These are phyloP conservation scores for Amphilophus citrinellus DNA, from an alignment of 2,113 vertebrate species.

Conservation along the genomic window DNA sequence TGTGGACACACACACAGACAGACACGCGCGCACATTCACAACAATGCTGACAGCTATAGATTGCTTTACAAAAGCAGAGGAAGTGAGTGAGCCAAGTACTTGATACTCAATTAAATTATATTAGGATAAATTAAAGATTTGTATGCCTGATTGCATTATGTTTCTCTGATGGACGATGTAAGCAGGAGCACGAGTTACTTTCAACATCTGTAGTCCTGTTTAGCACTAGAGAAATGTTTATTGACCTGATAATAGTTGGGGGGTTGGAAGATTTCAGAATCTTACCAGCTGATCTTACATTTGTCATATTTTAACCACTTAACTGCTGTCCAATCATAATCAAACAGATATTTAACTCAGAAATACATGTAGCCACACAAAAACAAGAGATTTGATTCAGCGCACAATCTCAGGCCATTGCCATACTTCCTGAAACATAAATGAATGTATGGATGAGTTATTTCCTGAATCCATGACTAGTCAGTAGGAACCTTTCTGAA, in stretches of 20 bases:
- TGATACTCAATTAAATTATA: slow-evolving; percentile 28
- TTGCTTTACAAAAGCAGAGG: slow-evolving; percentile 23
- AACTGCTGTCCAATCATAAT: background rate
- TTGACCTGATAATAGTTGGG: background rate
- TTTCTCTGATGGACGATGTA: background rate
- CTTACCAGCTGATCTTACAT: background rate
- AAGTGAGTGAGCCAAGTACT: slow-evolving; percentile 36
- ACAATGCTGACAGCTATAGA: slow-evolving; percentile 24
- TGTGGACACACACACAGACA: background rate
- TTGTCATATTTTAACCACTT: background rate
- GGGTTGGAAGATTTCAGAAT: background rate
- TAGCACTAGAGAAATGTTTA: background rate
- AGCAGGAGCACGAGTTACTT: background rate
- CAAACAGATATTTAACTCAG: background rate
- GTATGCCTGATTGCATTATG: slow-evolving; percentile 43
- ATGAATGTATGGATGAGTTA: background rate
- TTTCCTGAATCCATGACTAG: background rate
- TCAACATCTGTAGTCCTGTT: slow-evolving; percentile 1
- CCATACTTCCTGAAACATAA: background rate
- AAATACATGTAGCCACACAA: background rate
- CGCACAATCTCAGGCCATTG: background rate
- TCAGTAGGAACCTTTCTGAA: background rate
- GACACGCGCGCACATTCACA: background rate
- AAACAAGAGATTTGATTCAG: slow-evolving; percentile 3
- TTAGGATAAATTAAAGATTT: slow-evolving; percentile 34